These are phyloP conservation scores for Limnephilus auricula DNA, from an alignment of 2,888 invertebrate species.

Conservation along the genomic window DNA sequence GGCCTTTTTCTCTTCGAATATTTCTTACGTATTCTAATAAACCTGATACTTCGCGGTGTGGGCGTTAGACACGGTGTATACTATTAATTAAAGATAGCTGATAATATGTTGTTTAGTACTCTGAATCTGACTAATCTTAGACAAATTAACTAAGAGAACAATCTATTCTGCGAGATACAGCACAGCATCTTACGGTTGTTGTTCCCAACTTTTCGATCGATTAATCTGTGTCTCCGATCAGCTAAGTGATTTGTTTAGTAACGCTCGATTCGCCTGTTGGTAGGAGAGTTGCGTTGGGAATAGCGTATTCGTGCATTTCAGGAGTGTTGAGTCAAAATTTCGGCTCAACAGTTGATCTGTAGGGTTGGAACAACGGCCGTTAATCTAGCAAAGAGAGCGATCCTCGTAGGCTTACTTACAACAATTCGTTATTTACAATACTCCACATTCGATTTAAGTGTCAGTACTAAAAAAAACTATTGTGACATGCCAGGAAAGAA, in stretches of 20 bases:
- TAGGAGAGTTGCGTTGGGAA: too few relatives aligned
- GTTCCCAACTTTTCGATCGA: too few relatives aligned
- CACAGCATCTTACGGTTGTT: too few relatives aligned
- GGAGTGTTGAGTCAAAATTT: too few relatives aligned
- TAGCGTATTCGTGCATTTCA: too few relatives aligned
- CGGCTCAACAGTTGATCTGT: too few relatives aligned
- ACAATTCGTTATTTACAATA: neutral
- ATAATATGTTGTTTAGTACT: neutral
- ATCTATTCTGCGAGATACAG: neutral
- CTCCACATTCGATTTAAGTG: neutral
- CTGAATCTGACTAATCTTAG: neutral
- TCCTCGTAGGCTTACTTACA: neutral
- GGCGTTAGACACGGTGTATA: neutral
- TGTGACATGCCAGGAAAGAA: neutral
- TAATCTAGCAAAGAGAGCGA: too few relatives aligned
- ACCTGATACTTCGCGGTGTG: neutral
- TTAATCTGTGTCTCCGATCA: too few relatives aligned
- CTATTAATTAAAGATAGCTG: neutral
- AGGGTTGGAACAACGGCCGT: too few relatives aligned
- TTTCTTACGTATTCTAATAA: neutral
- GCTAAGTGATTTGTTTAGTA: too few relatives aligned
- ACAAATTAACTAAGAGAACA: neutral
- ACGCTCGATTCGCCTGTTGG: too few relatives aligned
- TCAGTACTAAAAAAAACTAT: neutral
- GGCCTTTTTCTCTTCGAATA: neutral